Base-by-base conservation (phyloP, 2,797 vertebrate genomes). In the Rhinatrema bivittatum region DNA sequence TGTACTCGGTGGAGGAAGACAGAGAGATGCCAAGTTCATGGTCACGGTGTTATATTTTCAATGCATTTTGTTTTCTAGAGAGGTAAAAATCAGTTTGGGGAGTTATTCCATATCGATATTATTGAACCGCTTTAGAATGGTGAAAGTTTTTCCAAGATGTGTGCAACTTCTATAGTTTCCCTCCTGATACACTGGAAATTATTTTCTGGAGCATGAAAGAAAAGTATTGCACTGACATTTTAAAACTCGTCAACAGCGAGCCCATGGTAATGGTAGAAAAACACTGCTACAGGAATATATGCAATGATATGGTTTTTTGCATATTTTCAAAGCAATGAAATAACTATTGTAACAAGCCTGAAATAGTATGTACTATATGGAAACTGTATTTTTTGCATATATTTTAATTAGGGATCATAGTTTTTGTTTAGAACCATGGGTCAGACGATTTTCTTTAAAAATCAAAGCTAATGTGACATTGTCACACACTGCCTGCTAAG, bases 401-500 rank as follows among this genome's bases (percentile, higher is more conserved):
- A 23, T 23, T 30, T 62, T 40, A 40, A 33, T 36, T 21, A 29
- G 1, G 15, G 43, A 48, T 57, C 56, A 36, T 13, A 21, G 35
- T 16, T 58, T 41, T 42, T 42, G 9, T 43, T 66, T 56, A 40
- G 30, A 54, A n/a, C n/a, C n/a, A n/a, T n/a, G n/a, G n/a, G n/a
- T 62, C 53, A 50, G 58, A 59, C 53, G 59, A 54, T 55, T 61
- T 44, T 11, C 12, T 52, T 60, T 53, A 67, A 65, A 72, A 73
- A 74, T 75, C 78, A 82, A 85, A 81, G 71, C 76, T 72, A 70
- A 78, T 70, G 70, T 74, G 62, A 60, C 51, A 51, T 60, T 68
- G 68, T 68, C 59, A 76, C 66, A 74, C 72, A 64, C 68, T 76
- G 73, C 82, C 75, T 84, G 83, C 72, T 82, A 78, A 84, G 83